Evolutionary conservation across 30 jellyfish, hydroid and myxozoan genomes (phyloP), one percentile per base, ranked within the genome.

Genomic region (Mastigias papua): DNA sequence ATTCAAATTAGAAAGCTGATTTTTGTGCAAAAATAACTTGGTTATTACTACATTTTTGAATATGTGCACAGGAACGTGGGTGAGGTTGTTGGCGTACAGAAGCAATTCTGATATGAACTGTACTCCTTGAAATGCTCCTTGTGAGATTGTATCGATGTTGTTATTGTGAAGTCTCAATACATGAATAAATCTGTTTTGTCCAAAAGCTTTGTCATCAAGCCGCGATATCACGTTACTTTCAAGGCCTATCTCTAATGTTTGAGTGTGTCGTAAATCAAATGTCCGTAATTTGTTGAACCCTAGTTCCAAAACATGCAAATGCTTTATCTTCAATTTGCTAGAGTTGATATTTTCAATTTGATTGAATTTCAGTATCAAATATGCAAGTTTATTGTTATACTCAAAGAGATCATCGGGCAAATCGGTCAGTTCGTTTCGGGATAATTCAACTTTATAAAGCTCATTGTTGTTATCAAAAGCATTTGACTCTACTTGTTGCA

Each of bases 31-130:
- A 19, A 69, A 31, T 30, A 69, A 1, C 32, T 69, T 69, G 30
- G 13, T 25, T 5, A 69, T 69, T 19, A 2, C 27, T 10, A 32
- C 15, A 69, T 35, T 31, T 27, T 35, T 69, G n/a, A 69, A 69
- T 5, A 69, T 0, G 26, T 35, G 13, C 15, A 27, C 32, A 31
- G 80, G 80, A 1, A 69, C 1, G 61, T 26, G 8, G 3, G 29
- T 15, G 61, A 69, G 22, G 32, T 20, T 63, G 20, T 63, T 63
- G 26, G 21, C 23, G 15, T 63, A 42, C 22, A 63, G 37, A 63
- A 63, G 74, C 21, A 69, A 62, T 27, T 28, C 80, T 69, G 63
- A 33, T 17, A 69, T 69, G 62, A 16, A 69, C 32, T 69, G 19
- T 8, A 69, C 60, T 5, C 29, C 29, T 1, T 29, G 31, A 69